Percentiles rank a stretch among this genome's conserved stretches.
Conservation (phyloP, 1,140 invertebrate genomes). For the Temnothorax longispinosus region DNA sequence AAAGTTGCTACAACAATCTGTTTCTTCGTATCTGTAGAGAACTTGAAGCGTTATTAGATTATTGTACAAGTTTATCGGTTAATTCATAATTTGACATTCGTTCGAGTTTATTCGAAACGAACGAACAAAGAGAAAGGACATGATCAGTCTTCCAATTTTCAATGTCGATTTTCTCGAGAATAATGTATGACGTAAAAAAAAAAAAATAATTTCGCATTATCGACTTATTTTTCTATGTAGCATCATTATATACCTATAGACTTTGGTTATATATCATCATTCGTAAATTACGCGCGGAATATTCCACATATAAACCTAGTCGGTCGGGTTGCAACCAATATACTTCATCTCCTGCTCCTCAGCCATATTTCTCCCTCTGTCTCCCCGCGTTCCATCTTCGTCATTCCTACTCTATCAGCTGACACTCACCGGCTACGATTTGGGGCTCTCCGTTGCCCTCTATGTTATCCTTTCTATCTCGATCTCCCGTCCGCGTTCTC, state of each 20-base stretch:
- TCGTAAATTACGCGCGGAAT: not conserved
- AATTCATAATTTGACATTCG: not conserved
- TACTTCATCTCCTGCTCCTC: conserved; percentile 32
- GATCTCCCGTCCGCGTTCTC: conserved; percentile 57
- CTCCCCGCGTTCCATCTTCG: conserved; percentile 60
- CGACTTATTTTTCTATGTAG: not conserved
- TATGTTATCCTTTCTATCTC: conserved; percentile 64
- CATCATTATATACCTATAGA: not conserved
- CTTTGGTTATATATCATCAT: not conserved
- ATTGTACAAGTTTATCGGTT: not conserved
- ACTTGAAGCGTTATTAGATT: not conserved
- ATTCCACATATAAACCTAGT: not conserved
- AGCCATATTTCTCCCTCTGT: conserved; percentile 23
- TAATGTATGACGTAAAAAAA: not conserved
- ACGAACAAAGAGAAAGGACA: not conserved
- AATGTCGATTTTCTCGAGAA: not conserved
- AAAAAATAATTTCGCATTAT: not conserved
- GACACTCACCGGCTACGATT: conserved; percentile 66
- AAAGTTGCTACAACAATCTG: not conserved
- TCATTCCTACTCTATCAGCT: conserved; percentile 68
- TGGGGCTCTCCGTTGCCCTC: conserved; percentile 53
- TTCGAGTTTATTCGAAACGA: conserved; percentile 1
- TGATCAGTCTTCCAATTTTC: not conserved
- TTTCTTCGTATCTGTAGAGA: not conserved
- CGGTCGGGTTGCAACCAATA: conserved; percentile 31